Percentiles rank a stretch among this genome's conserved stretches.
These are phyloP conservation scores for Centroberyx gerrardi DNA, from an alignment of 2,797 vertebrate genomes.

Conservation along the genomic window DNA sequence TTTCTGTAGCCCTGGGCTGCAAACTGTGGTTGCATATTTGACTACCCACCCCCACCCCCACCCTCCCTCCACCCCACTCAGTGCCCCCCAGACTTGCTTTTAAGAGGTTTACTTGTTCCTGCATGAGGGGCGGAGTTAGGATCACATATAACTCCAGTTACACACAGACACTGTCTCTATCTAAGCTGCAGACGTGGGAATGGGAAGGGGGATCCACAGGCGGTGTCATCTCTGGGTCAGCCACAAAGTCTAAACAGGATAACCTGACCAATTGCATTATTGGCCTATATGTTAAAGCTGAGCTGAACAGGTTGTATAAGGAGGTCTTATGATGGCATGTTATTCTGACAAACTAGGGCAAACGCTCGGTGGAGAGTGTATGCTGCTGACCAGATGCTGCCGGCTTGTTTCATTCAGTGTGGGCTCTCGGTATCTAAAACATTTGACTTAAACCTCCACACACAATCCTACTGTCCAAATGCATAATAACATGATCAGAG, in stretches of 20 bases:
- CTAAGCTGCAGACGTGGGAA: slow-evolving; percentile 9
- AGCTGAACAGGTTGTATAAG: slow-evolving; percentile 25
- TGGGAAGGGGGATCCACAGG: slow-evolving; percentile 52
- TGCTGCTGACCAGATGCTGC: slow-evolving; percentile 14
- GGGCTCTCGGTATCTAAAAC: slow-evolving; percentile 20
- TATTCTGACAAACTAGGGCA: slow-evolving; percentile 12
- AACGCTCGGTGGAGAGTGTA: slow-evolving; percentile 12
- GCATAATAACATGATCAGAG: slow-evolving; percentile 12
- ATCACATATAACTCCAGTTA: slow-evolving; percentile 77
- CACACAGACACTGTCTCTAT: slow-evolving; percentile 51
- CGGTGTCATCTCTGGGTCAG: slow-evolving; percentile 65
- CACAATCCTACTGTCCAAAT: slow-evolving; percentile 13
- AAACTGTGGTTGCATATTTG: slow-evolving; percentile 74
- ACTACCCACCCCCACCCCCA: slow-evolving; percentile 43
- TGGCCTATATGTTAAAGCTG: slow-evolving; percentile 34
- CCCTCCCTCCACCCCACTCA: slow-evolving; percentile 54
- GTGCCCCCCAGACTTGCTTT: slow-evolving; percentile 79
- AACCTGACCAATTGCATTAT: slow-evolving; percentile 54
- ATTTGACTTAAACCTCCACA: background rate
- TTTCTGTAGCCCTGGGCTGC: slow-evolving; percentile 78
- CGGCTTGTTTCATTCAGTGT: slow-evolving; percentile 27
- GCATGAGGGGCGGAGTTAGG: slow-evolving; percentile 72
- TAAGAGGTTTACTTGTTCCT: slow-evolving; percentile 83
- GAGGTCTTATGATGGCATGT: slow-evolving; percentile 31
- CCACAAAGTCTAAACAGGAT: slow-evolving; percentile 53